phyloP scores from a whole-genome alignment of 2,797 vertebrate species.

The Benthosema pterotum region DNA sequence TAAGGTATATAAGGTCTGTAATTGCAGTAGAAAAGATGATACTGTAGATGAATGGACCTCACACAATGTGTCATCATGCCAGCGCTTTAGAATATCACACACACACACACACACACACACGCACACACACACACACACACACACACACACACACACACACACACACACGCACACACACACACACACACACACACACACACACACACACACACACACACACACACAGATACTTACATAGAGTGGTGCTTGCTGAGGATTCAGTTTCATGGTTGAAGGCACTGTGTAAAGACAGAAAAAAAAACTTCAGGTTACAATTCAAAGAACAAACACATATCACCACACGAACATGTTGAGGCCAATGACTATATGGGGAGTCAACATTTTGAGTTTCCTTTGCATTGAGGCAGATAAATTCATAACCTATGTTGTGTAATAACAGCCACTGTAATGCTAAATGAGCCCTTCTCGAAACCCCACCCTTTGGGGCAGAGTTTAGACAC shows the following conservation, averaged over 20 bases:
- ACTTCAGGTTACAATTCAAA: constrained; percentile 11
- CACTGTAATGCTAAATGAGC: too few species aligned
- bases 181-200: background rate
- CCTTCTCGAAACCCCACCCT: too few species aligned
- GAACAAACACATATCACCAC: constrained; percentile 1
- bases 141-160: background rate
- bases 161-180: background rate
- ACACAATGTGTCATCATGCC: background rate
- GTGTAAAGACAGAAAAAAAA: constrained; percentile 34
- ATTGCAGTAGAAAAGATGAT: too few species aligned
- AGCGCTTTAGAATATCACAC: background rate
- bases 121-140: background rate
- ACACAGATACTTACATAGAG: constrained; percentile 88
- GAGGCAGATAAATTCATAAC: too few species aligned
- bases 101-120: background rate
- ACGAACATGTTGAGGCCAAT: background rate
- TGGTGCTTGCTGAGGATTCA: constrained; percentile 92
- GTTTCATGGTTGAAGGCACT: constrained; percentile 91
- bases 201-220: background rate
- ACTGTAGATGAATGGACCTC: too few species aligned
- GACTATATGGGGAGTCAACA: too few species aligned
- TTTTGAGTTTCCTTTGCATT: too few species aligned
- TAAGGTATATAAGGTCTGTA: too few species aligned
- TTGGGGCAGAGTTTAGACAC: too few species aligned
- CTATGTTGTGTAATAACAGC: too few species aligned